A percentile compares a stretch with the other conserved stretches of the same genome.
Evolutionary conservation across 2,797 vertebrate species (phyloP).

Genomic region (Anguilla pacifica): DNA sequence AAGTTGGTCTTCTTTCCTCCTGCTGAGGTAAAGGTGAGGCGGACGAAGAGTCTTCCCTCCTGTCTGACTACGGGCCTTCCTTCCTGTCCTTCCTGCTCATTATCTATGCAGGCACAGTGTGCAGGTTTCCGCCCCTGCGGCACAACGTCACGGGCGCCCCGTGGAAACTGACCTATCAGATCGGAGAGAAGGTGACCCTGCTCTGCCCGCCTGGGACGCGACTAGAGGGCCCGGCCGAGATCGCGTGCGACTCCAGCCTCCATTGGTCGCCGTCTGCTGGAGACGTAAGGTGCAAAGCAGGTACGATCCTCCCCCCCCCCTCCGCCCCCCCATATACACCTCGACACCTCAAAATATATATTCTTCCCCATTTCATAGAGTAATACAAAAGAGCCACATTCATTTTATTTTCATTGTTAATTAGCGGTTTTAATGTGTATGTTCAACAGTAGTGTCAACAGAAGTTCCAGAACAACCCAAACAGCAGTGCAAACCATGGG

Average conservation of each 20-base stretch:
- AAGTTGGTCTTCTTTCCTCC: neutral
- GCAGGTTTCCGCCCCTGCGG: slow-evolving; percentile 67
- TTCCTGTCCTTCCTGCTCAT: neutral
- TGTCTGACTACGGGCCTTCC: neutral
- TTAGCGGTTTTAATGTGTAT: neutral
- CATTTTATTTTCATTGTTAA: neutral
- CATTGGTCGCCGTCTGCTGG: slow-evolving; percentile 82
- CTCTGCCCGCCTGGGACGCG: slow-evolving; percentile 71
- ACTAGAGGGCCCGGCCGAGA: slow-evolving; percentile 64
- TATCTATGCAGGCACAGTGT: slow-evolving; percentile 70
- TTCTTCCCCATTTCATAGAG: neutral
- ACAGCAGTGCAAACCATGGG: slow-evolving; percentile 66
- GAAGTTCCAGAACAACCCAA: neutral
- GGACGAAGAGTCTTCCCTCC: neutral
- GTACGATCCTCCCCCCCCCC: slow-evolving; percentile 57
- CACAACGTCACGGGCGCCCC: slow-evolving; percentile 67
- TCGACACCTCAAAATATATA: neutral
- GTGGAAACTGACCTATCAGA: slow-evolving; percentile 68
- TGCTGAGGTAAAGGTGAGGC: too few species aligned
- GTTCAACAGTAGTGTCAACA: neutral
- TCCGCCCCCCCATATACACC: neutral
- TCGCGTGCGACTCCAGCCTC: slow-evolving; percentile 82
- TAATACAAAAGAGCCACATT: neutral
- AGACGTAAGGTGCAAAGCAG: slow-evolving; percentile 66
- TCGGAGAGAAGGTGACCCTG: slow-evolving; percentile 80